Base-by-base conservation (phyloP, 2,888 invertebrate species). In the Coelopa pilipes region DNA sequence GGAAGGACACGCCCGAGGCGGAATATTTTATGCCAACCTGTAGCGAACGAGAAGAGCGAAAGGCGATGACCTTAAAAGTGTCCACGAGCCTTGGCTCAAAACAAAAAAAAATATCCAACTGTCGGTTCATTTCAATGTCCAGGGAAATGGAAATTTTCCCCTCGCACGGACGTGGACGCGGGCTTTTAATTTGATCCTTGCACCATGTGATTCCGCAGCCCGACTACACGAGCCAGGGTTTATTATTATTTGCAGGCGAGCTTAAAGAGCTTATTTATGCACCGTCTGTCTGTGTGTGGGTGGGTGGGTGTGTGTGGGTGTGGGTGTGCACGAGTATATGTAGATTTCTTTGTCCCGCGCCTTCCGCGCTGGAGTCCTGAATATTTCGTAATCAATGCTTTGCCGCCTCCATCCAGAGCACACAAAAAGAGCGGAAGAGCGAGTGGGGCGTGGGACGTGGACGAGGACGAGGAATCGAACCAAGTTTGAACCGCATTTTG, bases 401-500 rank as follows among this genome's bases (percentile, higher is more conserved):
- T 11, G 17, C 47, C 21, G 1, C 65, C 17, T 10, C 17, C 10
- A 65, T 10, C 9, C 12, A 19, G 46, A 17, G 9, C 47, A 17
- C n/a, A 34, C 10, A 47, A n/a, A 7, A 19, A 34, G 34, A 34
- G 34, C 34, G 7, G 7, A 34, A 34, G 7, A 34, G 7, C 4
- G 7, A 7, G 34, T 34, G 34, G 34, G 34, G 34, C 34, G 34
- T 34, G n/a, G n/a, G n/a, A n/a, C n/a, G n/a, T n/a, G n/a, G n/a
- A n/a, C n/a, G n/a, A n/a, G n/a, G n/a, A 34, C 34, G 34, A 4
- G 34, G 62, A 62, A 62, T 70, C 62, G 70, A 70, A 59, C 57
- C 15, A 47, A 70, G 57, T 68, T 70, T 70, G 46, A 60, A 70
- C 24, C 70, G 62, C 24, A 62, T 50, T 53, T 34, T 49, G 45